Conservation (phyloP, 37 sponge, comb jelly and placozoan genomes). For the Theonella swinhoei region DNA sequence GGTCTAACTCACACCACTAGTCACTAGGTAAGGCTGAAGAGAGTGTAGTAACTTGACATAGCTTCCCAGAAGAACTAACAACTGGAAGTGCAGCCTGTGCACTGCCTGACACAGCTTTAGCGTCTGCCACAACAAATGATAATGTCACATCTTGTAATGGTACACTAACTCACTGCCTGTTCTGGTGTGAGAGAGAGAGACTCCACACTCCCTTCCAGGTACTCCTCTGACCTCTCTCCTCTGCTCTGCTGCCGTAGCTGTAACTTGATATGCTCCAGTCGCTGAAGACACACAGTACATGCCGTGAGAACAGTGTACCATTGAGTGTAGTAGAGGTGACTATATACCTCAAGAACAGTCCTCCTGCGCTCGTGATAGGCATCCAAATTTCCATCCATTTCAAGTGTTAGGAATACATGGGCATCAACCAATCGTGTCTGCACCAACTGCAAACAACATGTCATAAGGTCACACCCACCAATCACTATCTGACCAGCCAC, state of each 20-base stretch:
- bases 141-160: neutral
- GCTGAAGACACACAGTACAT: neutral
- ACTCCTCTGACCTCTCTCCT: neutral
- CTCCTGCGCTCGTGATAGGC: slow-evolving; percentile 59
- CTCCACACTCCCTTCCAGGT: no score
- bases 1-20: slow-evolving; percentile 7
- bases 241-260: neutral
- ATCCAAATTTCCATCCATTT: slow-evolving; percentile 56
- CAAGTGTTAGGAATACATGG: slow-evolving; percentile 67
- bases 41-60: slow-evolving; percentile 70
- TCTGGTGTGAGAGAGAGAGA: neutral
- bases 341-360: slow-evolving; percentile 58
- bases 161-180: neutral
- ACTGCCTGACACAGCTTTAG: slow-evolving; percentile 70
- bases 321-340: no score
- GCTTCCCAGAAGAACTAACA: slow-evolving; percentile 67
- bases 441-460: neutral
- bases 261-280: neutral
- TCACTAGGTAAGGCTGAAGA: slow-evolving; percentile 28
- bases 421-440: slow-evolving; percentile 39
- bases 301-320: no score
- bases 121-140: slow-evolving; percentile 45
- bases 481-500: neutral
- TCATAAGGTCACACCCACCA: neutral
- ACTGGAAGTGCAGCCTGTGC: slow-evolving; percentile 83